Conservation (phyloP, 2,113 vertebrate genomes). For the Gambusia holbrooki region DNA sequence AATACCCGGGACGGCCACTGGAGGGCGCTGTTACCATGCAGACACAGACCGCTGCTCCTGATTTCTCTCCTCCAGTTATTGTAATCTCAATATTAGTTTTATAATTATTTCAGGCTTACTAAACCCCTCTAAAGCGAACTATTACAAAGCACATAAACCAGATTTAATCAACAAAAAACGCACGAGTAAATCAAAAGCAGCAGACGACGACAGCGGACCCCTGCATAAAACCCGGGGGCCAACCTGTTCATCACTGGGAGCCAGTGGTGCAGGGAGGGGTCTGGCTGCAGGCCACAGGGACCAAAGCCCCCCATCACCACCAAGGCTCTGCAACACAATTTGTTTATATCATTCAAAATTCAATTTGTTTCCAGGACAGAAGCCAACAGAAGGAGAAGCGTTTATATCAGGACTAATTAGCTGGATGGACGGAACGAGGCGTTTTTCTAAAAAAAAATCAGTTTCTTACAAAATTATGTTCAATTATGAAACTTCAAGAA, state of each 20-base stretch:
- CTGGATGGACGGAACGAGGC: slow-evolving; percentile 70
- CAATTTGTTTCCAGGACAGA: slow-evolving; percentile 78
- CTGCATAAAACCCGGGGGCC: slow-evolving; percentile 41
- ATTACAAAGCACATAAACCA: slow-evolving; percentile 10
- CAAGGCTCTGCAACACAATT: slow-evolving; percentile 64
- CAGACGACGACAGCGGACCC: slow-evolving; percentile 45
- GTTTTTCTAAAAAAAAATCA: slow-evolving; percentile 6
- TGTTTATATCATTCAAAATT: slow-evolving; percentile 80
- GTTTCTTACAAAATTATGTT: background rate
- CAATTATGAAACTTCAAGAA: too few relatives aligned
- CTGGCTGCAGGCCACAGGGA: too few relatives aligned
- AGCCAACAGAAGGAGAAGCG: slow-evolving; percentile 73
- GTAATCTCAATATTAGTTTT: slow-evolving; percentile 1
- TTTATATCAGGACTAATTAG: slow-evolving; percentile 81
- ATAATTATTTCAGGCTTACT: too few relatives aligned
- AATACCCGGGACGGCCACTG: slow-evolving; percentile 37
- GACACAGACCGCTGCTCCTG: background rate
- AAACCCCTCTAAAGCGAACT: background rate
- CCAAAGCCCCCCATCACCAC: slow-evolving; percentile 13
- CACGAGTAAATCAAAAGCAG: slow-evolving; percentile 32
- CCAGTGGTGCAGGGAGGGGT: too few relatives aligned
- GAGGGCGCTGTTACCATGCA: slow-evolving; percentile 62
- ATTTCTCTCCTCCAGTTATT: slow-evolving; percentile 10
- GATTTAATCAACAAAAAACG: slow-evolving; percentile 21
- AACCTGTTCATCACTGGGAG: too few relatives aligned